Conservation (phyloP, 1,140 invertebrate species). For the Pseudobourletiella spinata region DNA sequence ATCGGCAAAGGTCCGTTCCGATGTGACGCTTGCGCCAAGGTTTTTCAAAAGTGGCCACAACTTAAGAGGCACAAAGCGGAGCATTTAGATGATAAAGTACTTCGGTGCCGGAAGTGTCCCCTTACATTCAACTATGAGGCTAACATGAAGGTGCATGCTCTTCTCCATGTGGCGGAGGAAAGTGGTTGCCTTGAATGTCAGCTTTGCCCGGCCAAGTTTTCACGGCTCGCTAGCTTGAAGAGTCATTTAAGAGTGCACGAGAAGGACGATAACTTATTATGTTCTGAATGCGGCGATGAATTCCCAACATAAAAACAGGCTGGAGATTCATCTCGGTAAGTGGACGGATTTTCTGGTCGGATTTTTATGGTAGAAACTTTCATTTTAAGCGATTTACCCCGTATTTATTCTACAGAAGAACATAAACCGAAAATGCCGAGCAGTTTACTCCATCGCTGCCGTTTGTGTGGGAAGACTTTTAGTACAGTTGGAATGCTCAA, state of each 20-base stretch:
- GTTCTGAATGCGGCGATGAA: conserved; percentile 58
- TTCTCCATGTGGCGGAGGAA: conserved; percentile 49
- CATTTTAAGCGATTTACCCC: too few species aligned
- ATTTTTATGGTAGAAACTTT: too few species aligned
- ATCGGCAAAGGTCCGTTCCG: conserved; percentile 43
- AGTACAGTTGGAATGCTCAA: conserved; percentile 13
- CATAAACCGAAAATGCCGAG: conserved; percentile 17
- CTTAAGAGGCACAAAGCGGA: conserved; percentile 48
- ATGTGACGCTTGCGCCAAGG: conserved; percentile 50
- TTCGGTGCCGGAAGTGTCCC: conserved; percentile 51
- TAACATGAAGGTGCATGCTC: conserved; percentile 48
- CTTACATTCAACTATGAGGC: conserved; percentile 55
- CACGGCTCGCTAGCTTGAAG: conserved; percentile 57
- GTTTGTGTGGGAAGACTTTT: conserved; percentile 26
- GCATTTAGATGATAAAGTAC: conserved; percentile 56
- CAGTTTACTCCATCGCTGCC: conserved; percentile 26
- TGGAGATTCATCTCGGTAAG: conserved; percentile 28
- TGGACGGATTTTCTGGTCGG: too few species aligned
- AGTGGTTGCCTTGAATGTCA: conserved; percentile 56
- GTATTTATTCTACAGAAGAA: conserved; percentile 26
- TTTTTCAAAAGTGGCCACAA: conserved; percentile 47
- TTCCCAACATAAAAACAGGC: conserved; percentile 53
- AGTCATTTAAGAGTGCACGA: conserved; percentile 60
- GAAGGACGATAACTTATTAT: conserved; percentile 57
- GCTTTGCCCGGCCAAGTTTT: conserved; percentile 50